Percentiles rank a stretch among this genome's conserved stretches.
Conservation (phyloP, 2,797 vertebrate genomes). For the Phataginus tetradactyla region DNA sequence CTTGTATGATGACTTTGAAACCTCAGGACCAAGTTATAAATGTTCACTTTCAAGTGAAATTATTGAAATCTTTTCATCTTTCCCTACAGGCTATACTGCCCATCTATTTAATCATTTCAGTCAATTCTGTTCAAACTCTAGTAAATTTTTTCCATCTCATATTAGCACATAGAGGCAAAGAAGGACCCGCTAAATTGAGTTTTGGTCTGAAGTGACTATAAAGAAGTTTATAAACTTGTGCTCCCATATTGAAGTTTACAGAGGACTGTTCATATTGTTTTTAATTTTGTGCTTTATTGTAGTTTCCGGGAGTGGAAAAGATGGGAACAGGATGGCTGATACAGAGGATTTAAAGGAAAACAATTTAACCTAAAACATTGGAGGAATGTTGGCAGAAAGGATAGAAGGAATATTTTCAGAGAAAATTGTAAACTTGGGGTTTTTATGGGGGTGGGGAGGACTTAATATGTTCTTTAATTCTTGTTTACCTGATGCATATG, state of each 20-base stretch:
- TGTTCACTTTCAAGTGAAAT: not conserved
- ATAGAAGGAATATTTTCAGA: not conserved
- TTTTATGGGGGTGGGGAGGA: not conserved
- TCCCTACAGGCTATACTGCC: not conserved
- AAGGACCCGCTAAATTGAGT: not conserved
- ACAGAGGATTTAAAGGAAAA: not conserved
- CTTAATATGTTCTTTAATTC: not conserved
- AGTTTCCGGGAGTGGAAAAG: not conserved
- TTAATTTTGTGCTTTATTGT: not conserved
- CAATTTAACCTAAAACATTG: not conserved
- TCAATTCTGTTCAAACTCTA: not conserved
- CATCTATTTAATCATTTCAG: not conserved
- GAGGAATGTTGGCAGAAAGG: not conserved
- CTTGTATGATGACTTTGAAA: not conserved
- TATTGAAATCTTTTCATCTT: not conserved
- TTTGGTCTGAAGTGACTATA: not conserved
- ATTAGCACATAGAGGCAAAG: not conserved
- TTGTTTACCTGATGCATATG: not conserved
- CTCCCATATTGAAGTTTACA: not conserved
- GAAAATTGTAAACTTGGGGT: not conserved
- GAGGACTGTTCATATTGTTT: not conserved
- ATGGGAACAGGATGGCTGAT: not conserved
- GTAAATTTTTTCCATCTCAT: not conserved
- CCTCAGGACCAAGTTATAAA: not conserved
- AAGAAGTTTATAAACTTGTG: not conserved